Evolutionary conservation across 2,797 vertebrate species (phyloP), one percentile per base, ranked within the genome.

Genomic region (Bucorvus abyssinicus): DNA sequence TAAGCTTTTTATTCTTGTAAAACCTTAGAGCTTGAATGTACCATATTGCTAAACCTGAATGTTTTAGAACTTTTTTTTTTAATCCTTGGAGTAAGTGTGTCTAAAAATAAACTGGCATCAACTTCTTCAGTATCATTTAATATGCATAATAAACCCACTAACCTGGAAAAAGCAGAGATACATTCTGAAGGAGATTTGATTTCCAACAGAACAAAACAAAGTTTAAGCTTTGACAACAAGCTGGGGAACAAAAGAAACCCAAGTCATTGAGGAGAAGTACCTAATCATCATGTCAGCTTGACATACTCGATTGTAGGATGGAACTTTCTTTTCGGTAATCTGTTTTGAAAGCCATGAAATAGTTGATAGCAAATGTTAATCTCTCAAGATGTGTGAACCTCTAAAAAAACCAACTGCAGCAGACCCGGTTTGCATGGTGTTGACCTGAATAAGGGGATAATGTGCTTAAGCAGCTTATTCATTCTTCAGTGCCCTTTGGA

Each of bases 401-500:
- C 70, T 40, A 34, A 94, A 89, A 49, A 34, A 13, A 5, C 6
- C 36, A 60, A 40, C 61, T 30, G 71, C 52, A 17, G 3, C 0
- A 2, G 83, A 57, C 88, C 76, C 7, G 12, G 84, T 93, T 94
- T 95, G 93, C 94, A 91, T 86, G 95, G 85, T 95, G 83, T 89
- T 97, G 95, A 95, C 94, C 94, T 95, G 94, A 96, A 96, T 97
- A 97, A 97, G 78, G 27, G 83, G 91, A 96, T 95, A 96, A 97
- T 96, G 87, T 77, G 94, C 71, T 95, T 93, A 93, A 95, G 93
- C 89, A 63, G 96, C 95, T 96, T 96, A 95, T 96, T 96, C 89
- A 90, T 95, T 97, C 90, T 94, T 94, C 94, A 78, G 57, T 14
- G 69, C 80, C 86, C 81, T 91, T 94, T 94, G 85, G 94, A 86